Percentiles rank a stretch among this genome's conserved stretches.
These are phyloP conservation scores for Hypotaenidia okinawae DNA, from an alignment of 2,797 vertebrate species.

Conservation along the genomic window DNA sequence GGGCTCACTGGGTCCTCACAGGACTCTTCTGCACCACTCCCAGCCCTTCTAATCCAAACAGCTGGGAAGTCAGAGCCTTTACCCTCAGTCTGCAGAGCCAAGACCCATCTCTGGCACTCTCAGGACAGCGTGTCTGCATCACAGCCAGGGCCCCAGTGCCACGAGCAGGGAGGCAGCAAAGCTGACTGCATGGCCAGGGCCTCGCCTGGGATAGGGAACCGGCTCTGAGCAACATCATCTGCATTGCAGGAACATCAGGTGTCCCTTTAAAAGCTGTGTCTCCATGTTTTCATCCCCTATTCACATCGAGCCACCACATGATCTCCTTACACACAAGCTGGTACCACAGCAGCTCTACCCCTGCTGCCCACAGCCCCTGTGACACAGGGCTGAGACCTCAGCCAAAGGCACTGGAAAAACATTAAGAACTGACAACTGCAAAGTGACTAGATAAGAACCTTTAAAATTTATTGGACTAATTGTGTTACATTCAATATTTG, in stretches of 20 bases:
- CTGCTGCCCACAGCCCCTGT: neutral
- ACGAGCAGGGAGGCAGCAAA: accelerated
- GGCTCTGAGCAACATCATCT: accelerated
- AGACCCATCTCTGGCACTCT: accelerated
- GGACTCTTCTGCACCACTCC: neutral
- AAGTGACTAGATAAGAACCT: conserved; percentile 84
- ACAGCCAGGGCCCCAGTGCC: too few species aligned
- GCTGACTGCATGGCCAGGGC: accelerated
- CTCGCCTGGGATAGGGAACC: accelerated
- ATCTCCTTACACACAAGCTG: neutral
- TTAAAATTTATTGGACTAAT: conserved; percentile 95
- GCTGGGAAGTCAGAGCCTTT: neutral
- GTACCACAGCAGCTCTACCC: neutral
- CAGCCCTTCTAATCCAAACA: neutral
- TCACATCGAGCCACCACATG: accelerated
- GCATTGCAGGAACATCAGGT: accelerated
- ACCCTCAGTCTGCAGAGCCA: neutral
- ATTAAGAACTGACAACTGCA: neutral
- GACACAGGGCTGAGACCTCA: neutral
- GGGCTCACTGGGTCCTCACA: accelerated
- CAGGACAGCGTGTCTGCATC: too few species aligned
- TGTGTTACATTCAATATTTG: conserved; percentile 94
- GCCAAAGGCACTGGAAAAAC: neutral
- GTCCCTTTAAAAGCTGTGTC: neutral
- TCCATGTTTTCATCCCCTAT: neutral